Conservation (phyloP, 1,140 invertebrate genomes). For the Ips typographus region DNA sequence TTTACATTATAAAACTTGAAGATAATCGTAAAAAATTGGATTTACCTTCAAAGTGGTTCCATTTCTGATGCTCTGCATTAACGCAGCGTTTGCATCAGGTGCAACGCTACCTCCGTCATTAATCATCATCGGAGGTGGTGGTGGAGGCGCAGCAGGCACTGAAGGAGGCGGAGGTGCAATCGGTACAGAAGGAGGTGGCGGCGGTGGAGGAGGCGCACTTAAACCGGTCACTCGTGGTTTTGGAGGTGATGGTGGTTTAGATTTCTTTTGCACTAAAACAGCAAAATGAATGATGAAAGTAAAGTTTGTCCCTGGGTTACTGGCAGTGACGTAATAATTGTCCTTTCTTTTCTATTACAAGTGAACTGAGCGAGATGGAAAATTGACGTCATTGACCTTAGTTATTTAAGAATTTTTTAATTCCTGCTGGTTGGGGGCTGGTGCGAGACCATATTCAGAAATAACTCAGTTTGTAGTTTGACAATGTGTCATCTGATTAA, state of each 20-base stretch:
- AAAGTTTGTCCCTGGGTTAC: too few species aligned
- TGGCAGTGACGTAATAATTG: too few species aligned
- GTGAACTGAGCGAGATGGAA: too few species aligned
- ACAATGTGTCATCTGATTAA: too few species aligned
- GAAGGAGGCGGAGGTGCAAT: constrained; percentile 37
- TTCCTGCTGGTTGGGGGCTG: too few species aligned
- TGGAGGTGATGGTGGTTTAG: constrained; percentile 29
- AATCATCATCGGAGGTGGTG: neutral
- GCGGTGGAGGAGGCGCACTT: constrained; percentile 55
- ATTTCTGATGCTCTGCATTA: constrained; percentile 77
- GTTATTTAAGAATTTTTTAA: too few species aligned
- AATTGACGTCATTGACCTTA: too few species aligned
- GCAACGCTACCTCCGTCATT: constrained; percentile 34
- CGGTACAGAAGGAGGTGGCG: constrained; percentile 26
- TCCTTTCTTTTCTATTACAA: too few species aligned
- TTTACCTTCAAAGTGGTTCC: constrained; percentile 65
- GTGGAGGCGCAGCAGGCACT: neutral
- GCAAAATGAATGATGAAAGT: too few species aligned
- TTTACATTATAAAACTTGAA: neutral
- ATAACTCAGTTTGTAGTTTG: too few species aligned
- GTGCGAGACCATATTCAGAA: too few species aligned
- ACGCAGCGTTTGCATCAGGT: constrained; percentile 62
- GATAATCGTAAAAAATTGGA: constrained; percentile 7
- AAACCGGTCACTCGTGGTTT: constrained; percentile 11
- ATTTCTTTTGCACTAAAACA: constrained; percentile 7